These are phyloP conservation scores for Sinocyclocheilus anshuiensis DNA, from an alignment of 2,113 vertebrate species.

Conservation along the genomic window DNA sequence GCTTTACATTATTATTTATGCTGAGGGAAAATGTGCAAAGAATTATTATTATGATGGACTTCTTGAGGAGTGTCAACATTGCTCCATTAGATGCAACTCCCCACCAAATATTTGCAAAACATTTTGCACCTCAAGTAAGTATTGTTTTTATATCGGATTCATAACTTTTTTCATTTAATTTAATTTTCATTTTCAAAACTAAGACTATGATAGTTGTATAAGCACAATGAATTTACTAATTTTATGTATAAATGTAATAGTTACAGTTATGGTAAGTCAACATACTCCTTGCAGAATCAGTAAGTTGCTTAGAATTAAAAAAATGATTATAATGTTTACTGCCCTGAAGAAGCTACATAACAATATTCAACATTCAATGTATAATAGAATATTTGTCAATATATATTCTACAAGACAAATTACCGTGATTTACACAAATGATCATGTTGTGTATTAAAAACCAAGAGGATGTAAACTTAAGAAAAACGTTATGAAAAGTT, in stretches of 20 bases:
- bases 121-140: slow-evolving; percentile 77
- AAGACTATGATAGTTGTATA: too few species aligned
- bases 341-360: background rate
- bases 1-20: slow-evolving; percentile 22
- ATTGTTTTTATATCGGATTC: background rate
- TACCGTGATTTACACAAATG: background rate
- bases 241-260: background rate
- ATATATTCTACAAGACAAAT: background rate
- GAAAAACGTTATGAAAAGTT: too few species aligned
- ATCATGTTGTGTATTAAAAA: background rate
- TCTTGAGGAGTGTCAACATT: slow-evolving; percentile 72
- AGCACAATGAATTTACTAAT: too few species aligned
- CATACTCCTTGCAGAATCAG: background rate
- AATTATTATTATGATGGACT: slow-evolving; percentile 79
- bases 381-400: background rate
- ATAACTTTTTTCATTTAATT: too few species aligned
- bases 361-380: background rate
- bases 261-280: background rate
- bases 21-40: slow-evolving; percentile 71
- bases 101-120: slow-evolving; percentile 70
- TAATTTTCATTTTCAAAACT: too few species aligned
- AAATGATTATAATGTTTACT: background rate
- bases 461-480: too few species aligned
- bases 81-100: slow-evolving; percentile 71
- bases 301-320: background rate